phyloP scores from a whole-genome alignment of 2,888 invertebrate genomes.

The Lochmaea capreae region DNA sequence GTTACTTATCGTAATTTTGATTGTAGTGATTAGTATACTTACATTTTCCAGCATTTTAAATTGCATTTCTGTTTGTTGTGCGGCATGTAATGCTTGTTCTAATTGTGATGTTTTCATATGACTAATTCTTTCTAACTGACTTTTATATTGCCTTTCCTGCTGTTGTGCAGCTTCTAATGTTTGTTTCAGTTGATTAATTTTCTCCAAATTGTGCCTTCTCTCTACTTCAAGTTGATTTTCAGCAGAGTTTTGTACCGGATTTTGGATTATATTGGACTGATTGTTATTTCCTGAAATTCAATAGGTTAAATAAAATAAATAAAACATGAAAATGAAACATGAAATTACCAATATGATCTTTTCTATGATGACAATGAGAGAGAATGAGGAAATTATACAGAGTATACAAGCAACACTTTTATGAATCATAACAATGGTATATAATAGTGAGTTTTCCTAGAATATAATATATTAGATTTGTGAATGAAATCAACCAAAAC shows the following conservation, averaged over 20 bases:
- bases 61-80: constrained; percentile 84
- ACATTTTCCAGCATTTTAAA: constrained; percentile 76
- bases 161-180: constrained; percentile 85
- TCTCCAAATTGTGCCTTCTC: constrained; percentile 81
- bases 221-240: constrained; percentile 77
- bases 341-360: too few relatives aligned
- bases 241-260: constrained; percentile 52
- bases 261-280: constrained; percentile 58
- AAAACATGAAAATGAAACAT: too few relatives aligned
- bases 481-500: too few relatives aligned
- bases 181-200: constrained; percentile 81
- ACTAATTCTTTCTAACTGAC: constrained; percentile 79
- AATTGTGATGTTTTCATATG: constrained; percentile 71
- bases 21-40: constrained; percentile 20
- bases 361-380: too few relatives aligned
- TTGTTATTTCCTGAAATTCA: constrained; percentile 30
- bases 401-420: too few relatives aligned
- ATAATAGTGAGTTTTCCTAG: too few relatives aligned
- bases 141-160: constrained; percentile 81
- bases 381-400: too few relatives aligned
- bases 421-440: too few relatives aligned
- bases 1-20: too few relatives aligned
- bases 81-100: constrained; percentile 76
- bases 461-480: too few relatives aligned
- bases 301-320: too few relatives aligned